Evolutionary conservation across 2,888 invertebrate genomes (phyloP), one percentile per base, ranked within the genome.

Genomic region (Patella depressa): DNA sequence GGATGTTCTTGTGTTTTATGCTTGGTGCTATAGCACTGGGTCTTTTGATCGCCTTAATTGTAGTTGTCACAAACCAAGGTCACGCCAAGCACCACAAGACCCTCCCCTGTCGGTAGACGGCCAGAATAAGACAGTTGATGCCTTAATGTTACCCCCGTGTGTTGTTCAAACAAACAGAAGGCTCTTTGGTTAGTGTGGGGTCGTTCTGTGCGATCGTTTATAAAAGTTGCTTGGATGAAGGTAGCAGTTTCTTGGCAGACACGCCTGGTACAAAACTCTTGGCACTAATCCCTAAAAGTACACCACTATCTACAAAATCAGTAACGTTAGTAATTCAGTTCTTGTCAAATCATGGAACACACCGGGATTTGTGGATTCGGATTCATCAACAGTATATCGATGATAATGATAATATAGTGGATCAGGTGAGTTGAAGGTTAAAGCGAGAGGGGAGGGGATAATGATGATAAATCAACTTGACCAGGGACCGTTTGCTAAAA

Each of bases 141-240:
- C 17, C 88, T 80, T 5, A 90, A 81, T 0, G 90, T 88, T 7
- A 83, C 78, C 5, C 85, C 88, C 7, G 85, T 86, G 76, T 87
- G 85, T 69, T 84, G 84, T 75, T 90, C 90, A 70, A 89, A 90
- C 9, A 90, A 75, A 78, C 90, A 90, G 53, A 85, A 85, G 9
- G 86, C 79, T 11, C 82, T 76, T 15, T 78, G 71, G 7, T 75
- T 73, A 15, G 71, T 74, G 1, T 78, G 54, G 5, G 82, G 79
- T 65, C 79, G 73, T 11, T 83, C 83, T 15, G n/a, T 65, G 70
- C 15, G 34, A 53, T 80, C 80, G 9, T 71, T 65, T 17, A 80
- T 24, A 65, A 79, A 75, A 11, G 79, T 75, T 17, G 85, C 79
- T n/a, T 79, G 78, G n/a, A 82, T 76, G 74, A 82, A 88, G 0